Evolutionary conservation across 1,140 invertebrate genomes (phyloP).

Genomic region (Ceratina calcarata): DNA sequence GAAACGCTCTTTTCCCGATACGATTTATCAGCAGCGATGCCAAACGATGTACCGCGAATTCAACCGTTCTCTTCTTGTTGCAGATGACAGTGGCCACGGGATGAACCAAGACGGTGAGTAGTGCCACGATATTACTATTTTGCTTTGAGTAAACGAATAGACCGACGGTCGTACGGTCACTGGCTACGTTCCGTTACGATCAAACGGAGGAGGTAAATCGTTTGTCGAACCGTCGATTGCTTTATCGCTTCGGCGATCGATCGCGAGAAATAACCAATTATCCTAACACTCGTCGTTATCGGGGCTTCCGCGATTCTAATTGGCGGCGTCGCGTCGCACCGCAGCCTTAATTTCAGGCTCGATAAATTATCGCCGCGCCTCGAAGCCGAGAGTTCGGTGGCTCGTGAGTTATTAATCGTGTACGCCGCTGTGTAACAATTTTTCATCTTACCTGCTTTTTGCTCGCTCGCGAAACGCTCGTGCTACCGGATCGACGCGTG

Average conservation of each 20-base stretch:
- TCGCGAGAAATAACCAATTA: constrained; percentile 57
- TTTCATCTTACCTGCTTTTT: background rate
- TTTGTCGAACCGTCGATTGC: constrained; percentile 36
- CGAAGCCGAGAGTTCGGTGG: constrained; percentile 14
- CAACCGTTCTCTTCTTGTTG: constrained; percentile 63
- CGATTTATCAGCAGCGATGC: too few species aligned
- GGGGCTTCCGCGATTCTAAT: too few species aligned
- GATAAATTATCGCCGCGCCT: constrained; percentile 26
- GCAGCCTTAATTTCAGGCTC: constrained; percentile 6
- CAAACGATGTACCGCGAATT: constrained; percentile 31
- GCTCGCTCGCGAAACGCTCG: background rate
- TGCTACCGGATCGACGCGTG: background rate
- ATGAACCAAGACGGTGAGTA: constrained; percentile 79
- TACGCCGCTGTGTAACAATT: background rate
- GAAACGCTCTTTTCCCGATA: too few species aligned
- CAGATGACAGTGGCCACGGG: constrained; percentile 77
- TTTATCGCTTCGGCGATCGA: constrained; percentile 51
- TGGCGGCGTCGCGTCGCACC: constrained; percentile 12
- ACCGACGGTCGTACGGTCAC: constrained; percentile 40
- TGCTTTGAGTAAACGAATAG: background rate
- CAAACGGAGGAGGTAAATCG: constrained; percentile 40
- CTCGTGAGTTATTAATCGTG: constrained; percentile 24
- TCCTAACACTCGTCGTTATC: constrained; percentile 47
- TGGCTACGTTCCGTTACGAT: constrained; percentile 55
- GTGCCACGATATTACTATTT: background rate